Base-by-base conservation (phyloP, 2,888 invertebrate genomes). In the Drosophila recens region DNA sequence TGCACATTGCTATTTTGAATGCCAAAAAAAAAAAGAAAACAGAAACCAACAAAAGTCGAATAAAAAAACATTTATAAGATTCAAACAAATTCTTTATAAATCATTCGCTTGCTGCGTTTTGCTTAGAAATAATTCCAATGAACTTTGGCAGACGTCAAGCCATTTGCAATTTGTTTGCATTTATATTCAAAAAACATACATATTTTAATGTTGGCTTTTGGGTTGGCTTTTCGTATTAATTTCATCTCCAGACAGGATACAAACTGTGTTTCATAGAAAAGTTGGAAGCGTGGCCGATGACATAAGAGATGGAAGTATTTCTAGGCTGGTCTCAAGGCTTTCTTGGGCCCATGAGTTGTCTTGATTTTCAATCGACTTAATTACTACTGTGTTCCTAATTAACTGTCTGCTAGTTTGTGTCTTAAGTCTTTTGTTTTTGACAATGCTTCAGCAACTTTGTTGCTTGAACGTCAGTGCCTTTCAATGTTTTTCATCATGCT, bases 21-120 rank as follows among this genome's bases (percentile, higher is more conserved):
- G 54, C 38, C 63, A 27, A 34, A 67, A 81, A 54, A 42, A 34
- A 67, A 81, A 54, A 42, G 46, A 67, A 53, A 70, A 36, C 27
- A 48, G 51, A 61, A 56, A 51, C 10, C 36, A 45, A 62, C 34
- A 57, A 48, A 34, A 52, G 13, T 13, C 58, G 27, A 59, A 76
- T 53, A 20, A 53, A 52, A 52, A 45, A 62, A 65, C 53, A 23
- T 20, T 58, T 23, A 54, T 71, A 57, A 23, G 49, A 70, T 27
- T 46, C 36, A 66, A 62, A 30, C n/a, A 45, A 81, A 86, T 86
- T 90, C 86, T 80, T 72, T 70, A 82, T 90, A 86, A 90, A 82
- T 88, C 75, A 80, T 79, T 76, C 58, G 67, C 72, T 75, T 61
- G 79, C 75, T 72, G 58, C 69, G 71, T 45, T 80, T 67, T 51